Base-by-base conservation (phyloP, 2,888 invertebrate species). In the Microdon myrmicae region DNA sequence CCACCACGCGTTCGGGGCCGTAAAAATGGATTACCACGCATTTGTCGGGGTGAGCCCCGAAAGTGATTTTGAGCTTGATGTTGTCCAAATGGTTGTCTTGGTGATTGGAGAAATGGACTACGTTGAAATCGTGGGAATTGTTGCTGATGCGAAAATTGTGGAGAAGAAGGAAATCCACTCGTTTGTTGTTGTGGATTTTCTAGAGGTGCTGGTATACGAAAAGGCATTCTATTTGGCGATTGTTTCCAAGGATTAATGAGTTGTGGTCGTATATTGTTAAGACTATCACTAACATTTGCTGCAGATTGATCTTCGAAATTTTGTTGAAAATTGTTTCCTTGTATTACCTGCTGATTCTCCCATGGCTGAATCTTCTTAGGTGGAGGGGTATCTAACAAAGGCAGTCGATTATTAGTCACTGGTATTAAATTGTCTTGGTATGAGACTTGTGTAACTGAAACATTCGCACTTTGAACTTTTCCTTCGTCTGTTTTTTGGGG, bases 1-100 rank as follows among this genome's bases (percentile, higher is more conserved):
- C 72, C 70, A 6, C 73, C 70, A 3, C 70, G 55, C 6, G 56
- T 51, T 4, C 64, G 56, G 38, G 31, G 25, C 47, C 35, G 45
- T 10, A 45, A 64, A 16, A 64, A 64, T 1, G 64, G 64, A 53
- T 56, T 64, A 3, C 60, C 60, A 7, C 64, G 56, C 2, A 23
- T 26, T 4, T 41, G 64, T 7, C 64, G 31, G 8, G 64, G 64
- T 16, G 64, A 64, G 2, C 64, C 64, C n/a, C 58, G 41, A 28
- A 53, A 64, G 43, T 64, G 64, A 38, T 47, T 64, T 12, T 29
- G 55, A 1, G 32, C 1, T 13, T 20, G 37, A 10, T 67, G 66
- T 28, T 59, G 68, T 19, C 47, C 41, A 14, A 69, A 69, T 37
- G 54, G 56, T n/a, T n/a, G n/a, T 32, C 67, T 43, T 5, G 45